These are phyloP conservation scores for Eumeta japonica DNA, from an alignment of 1,140 invertebrate genomes.

Conservation along the genomic window DNA sequence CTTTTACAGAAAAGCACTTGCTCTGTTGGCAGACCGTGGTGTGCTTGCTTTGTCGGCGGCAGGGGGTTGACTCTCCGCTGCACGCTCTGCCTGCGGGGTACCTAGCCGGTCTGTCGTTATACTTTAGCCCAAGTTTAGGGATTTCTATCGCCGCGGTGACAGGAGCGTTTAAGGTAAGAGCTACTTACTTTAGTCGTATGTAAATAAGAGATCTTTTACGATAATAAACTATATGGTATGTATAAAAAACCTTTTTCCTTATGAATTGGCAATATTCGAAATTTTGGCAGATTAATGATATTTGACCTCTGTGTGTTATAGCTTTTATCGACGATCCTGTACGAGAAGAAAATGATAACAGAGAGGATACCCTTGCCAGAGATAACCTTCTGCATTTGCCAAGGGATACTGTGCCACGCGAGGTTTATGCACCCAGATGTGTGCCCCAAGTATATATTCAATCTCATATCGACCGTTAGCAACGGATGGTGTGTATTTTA, in stretches of 20 bases:
- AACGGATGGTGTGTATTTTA: slow-evolving; percentile 41
- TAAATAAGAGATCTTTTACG: too few relatives aligned
- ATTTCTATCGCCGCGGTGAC: slow-evolving; percentile 39
- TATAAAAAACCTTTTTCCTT: too few relatives aligned
- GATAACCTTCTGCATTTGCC: slow-evolving; percentile 44
- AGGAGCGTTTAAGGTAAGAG: slow-evolving; percentile 35
- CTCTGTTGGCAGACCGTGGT: slow-evolving; percentile 34
- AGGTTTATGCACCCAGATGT: slow-evolving; percentile 38
- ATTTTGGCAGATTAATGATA: too few relatives aligned
- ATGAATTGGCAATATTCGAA: too few relatives aligned
- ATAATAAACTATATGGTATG: too few relatives aligned
- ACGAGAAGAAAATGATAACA: slow-evolving; percentile 49
- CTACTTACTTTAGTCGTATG: too few relatives aligned
- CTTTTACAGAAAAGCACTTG: too few relatives aligned
- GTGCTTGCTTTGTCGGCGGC: slow-evolving; percentile 44
- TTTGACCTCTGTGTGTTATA: too few relatives aligned
- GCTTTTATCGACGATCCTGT: slow-evolving; percentile 42
- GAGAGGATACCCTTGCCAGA: slow-evolving; percentile 36
- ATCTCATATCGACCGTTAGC: slow-evolving; percentile 39
- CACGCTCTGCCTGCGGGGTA: slow-evolving; percentile 52
- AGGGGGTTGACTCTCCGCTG: slow-evolving; percentile 34
- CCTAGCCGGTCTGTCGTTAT: slow-evolving; percentile 43
- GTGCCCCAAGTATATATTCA: slow-evolving; percentile 46
- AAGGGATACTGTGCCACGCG: slow-evolving; percentile 42
- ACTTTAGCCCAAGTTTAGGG: slow-evolving; percentile 44